Conservation (phyloP, 2,113 vertebrate species). For the Lophius piscatorius region DNA sequence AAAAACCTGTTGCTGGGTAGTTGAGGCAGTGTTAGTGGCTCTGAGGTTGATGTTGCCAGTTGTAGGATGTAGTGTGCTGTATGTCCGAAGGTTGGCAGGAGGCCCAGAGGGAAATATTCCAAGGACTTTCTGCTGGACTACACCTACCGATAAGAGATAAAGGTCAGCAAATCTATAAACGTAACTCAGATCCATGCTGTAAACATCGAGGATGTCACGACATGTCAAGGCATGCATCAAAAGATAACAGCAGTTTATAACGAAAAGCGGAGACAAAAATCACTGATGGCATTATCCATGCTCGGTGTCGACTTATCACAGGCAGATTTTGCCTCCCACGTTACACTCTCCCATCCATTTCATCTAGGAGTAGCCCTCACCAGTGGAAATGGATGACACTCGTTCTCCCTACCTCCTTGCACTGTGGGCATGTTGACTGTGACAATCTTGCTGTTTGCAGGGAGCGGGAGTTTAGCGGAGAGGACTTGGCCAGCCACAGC, state of each 20-base stretch:
- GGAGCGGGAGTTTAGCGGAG: constrained; percentile 90
- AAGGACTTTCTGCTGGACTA: constrained; percentile 92
- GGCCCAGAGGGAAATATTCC: constrained; percentile 94
- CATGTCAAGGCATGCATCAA: constrained; percentile 15
- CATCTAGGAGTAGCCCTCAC: not conserved
- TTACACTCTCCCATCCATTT: constrained; percentile 32
- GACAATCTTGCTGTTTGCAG: constrained; percentile 98
- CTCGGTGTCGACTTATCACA: constrained; percentile 17
- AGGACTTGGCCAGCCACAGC: constrained; percentile 93
- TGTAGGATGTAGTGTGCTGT: constrained; percentile 94
- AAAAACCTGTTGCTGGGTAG: constrained; percentile 76
- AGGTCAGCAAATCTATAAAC: not conserved
- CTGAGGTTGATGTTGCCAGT: constrained; percentile 91
- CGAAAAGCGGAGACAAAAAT: not conserved
- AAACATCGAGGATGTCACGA: not conserved
- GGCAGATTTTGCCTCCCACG: not conserved
- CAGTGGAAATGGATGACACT: constrained; percentile 35
- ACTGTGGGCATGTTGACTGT: constrained; percentile 92
- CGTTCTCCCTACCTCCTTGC: constrained; percentile 92
- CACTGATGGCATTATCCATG: constrained; percentile 4
- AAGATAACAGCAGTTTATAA: not conserved
- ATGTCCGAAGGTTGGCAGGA: constrained; percentile 89
- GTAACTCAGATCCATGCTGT: not conserved
- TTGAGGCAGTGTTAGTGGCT: constrained; percentile 83
- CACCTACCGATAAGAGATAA: constrained; percentile 58